These are phyloP conservation scores for Magallana ariakensis DNA, from an alignment of 1,140 invertebrate genomes.

Conservation along the genomic window DNA sequence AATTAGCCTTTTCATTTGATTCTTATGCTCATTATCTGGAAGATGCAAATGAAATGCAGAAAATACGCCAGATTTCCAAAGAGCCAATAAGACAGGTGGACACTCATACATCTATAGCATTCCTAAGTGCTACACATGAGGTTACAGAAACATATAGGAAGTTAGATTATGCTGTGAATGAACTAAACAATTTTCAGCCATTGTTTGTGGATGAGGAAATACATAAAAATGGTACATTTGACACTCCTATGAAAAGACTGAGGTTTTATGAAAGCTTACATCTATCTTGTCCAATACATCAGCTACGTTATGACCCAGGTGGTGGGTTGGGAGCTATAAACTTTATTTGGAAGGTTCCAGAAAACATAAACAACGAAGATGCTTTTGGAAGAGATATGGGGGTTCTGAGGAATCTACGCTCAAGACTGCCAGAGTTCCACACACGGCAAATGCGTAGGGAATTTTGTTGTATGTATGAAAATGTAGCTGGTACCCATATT, in stretches of 20 bases:
- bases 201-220: constrained; percentile 17
- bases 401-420: too few species aligned
- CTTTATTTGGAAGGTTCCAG: constrained; percentile 20
- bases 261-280: constrained; percentile 9
- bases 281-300: neutral
- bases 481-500: neutral
- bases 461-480: constrained; percentile 18
- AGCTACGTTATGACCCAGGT: neutral
- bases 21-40: too few species aligned
- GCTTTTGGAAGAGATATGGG: neutral
- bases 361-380: neutral
- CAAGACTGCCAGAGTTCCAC: constrained; percentile 39
- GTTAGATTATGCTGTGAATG: too few species aligned
- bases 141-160: too few species aligned
- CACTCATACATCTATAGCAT: too few species aligned
- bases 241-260: constrained; percentile 37
- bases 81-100: too few species aligned
- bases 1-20: too few species aligned
- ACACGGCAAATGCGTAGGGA: constrained; percentile 39
- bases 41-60: too few species aligned
- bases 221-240: neutral
- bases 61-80: too few species aligned
- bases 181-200: neutral
- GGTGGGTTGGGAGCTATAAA: too few species aligned
- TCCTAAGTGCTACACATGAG: too few species aligned